Evolutionary conservation across 1,140 invertebrate genomes (phyloP), one percentile per base, ranked within the genome.

Genomic region (Lethrus apterus): DNA sequence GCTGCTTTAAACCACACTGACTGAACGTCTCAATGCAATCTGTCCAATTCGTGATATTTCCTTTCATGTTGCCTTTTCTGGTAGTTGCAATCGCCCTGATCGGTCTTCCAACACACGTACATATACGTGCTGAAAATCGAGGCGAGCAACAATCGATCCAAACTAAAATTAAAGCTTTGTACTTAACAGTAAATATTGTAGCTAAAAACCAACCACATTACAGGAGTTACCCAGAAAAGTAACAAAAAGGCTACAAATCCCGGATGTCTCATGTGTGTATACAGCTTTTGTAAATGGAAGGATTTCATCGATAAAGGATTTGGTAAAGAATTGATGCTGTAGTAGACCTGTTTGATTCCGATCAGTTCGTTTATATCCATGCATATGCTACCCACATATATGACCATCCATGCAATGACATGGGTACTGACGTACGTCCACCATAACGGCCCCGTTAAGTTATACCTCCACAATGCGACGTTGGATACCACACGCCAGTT

Each of bases 361-460:
- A 72, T 46, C 1, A 81, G 55, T 54, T 81, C 78, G 8, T 70
- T 66, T 7, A 79, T 67, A 61, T 81, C 78, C 69, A 79, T 73
- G 58, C 77, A 75, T 11, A 79, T 58, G 48, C 71, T 76, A 2
- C 76, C 77, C 44, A 74, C 71, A 54, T 77, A 79, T 35, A 81
- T 73, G n/a, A 79, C 61, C 13, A 69, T 57, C 79, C 79, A 81
- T 20, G 69, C 69, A n/a, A 74, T 18, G 2, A 62, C 45, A 55
- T 81, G 78, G 11, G 73, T 51, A 4, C 62, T 44, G 4, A 64
- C 57, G 52, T 75, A 76, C 5, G 67, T 40, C 49, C 68, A 65
- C 67, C 68, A 75, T 3, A 73, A 23, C 31, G 57, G 51, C 38
- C 42, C 54, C 51, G 50, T 58, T 17, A 59, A 41, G 32, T 57